A percentile compares a stretch with the other conserved stretches of the same genome.
Conservation (phyloP, 2,888 invertebrate genomes). For the Anodontia alba region DNA sequence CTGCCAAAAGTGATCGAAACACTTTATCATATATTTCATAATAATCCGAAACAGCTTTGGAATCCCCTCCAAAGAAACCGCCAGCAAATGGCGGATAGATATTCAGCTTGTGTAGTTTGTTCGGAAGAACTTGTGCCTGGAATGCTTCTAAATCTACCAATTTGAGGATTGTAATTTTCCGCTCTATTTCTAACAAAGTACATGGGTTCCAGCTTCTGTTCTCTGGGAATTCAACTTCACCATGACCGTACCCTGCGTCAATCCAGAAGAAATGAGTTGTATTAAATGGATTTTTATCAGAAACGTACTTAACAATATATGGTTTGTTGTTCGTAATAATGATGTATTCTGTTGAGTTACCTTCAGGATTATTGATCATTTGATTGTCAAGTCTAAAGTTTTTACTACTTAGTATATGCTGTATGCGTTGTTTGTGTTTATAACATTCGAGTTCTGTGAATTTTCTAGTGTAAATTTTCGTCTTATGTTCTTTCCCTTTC, state of each 20-base stretch:
- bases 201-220: slow-evolving; percentile 16
- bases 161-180: slow-evolving; percentile 28
- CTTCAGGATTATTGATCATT: slow-evolving; percentile 81
- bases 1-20: slow-evolving; percentile 25
- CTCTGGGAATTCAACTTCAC: slow-evolving; percentile 4
- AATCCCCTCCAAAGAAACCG: slow-evolving; percentile 45
- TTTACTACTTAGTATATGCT: slow-evolving; percentile 39
- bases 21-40: slow-evolving; percentile 35
- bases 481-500: neutral
- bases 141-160: slow-evolving; percentile 21
- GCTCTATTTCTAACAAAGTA: slow-evolving; percentile 11
- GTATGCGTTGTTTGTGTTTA: slow-evolving; percentile 22
- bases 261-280: slow-evolving; percentile 83
- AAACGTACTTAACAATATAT: slow-evolving; percentile 78
- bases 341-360: slow-evolving; percentile 82
- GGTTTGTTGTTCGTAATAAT: slow-evolving; percentile 84
- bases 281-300: slow-evolving; percentile 77
- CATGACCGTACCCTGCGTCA: slow-evolving; percentile 71
- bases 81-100: slow-evolving; percentile 28
- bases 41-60: slow-evolving; percentile 28
- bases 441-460: slow-evolving; percentile 37
- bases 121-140: neutral
- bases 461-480: neutral
- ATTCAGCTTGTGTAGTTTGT: slow-evolving; percentile 25
- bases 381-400: slow-evolving; percentile 57